phyloP scores from a whole-genome alignment of 2,797 vertebrate genomes.

The Oophaga sylvatica region DNA sequence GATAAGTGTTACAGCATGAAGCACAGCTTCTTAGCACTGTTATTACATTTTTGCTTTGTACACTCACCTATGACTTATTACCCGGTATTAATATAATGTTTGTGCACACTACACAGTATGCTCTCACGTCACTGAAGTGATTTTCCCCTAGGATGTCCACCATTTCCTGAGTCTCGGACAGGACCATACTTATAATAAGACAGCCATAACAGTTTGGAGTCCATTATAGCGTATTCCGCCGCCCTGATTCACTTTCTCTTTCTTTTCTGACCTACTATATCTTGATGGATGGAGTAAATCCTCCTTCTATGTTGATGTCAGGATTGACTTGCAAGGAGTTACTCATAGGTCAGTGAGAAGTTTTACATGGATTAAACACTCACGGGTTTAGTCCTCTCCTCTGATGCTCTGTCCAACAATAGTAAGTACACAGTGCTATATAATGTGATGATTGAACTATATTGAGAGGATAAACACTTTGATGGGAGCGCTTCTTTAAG shows the following conservation, averaged over 20 bases:
- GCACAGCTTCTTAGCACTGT: background rate
- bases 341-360: background rate
- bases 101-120: background rate
- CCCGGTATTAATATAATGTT: background rate
- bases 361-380: background rate
- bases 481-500: background rate
- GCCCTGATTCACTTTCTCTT: background rate
- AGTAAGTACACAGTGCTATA: too few relatives aligned
- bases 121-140: too few relatives aligned
- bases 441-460: too few relatives aligned
- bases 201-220: too few relatives aligned
- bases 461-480: too few relatives aligned
- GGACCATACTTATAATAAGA: background rate
- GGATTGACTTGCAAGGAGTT: background rate
- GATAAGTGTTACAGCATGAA: background rate
- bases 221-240: background rate
- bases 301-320: background rate
- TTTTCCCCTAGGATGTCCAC: background rate
- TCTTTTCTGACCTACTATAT: background rate
- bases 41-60: background rate
- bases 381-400: background rate
- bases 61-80: background rate
- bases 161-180: background rate
- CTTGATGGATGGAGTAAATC: background rate
- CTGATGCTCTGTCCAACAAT: background rate